Evolutionary conservation across 2,797 vertebrate species (phyloP), one percentile per base, ranked within the genome.

Genomic region (Gephyroberyx darwinii): DNA sequence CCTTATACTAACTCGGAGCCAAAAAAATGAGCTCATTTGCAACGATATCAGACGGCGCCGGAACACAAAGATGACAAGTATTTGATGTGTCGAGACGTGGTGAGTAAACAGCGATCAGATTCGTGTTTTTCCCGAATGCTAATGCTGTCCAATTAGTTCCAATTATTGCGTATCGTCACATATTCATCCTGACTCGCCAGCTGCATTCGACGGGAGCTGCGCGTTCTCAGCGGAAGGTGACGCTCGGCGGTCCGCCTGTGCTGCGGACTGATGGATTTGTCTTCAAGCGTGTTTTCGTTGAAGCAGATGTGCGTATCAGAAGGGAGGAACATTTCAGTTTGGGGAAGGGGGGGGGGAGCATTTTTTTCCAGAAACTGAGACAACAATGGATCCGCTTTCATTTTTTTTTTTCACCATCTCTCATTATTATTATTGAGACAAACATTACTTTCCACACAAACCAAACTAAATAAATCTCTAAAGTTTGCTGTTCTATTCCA

Each of bases 131-230:
- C 26, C 26, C 26, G 26, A 26, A 26, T 26, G 26, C 26, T 26
- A 26, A 83, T 76, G 65, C 59, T 17, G 45, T 74, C 87, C 84
- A 91, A 91, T 93, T 90, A 89, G 80, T 88, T 87, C 75, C 81
- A 84, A 88, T 92, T 88, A 91, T 77, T 5, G 51, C 68, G 30
- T 63, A 26, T 63, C 60, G 75, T 88, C 86, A 74, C 50, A 43
- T 54, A 80, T 82, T 87, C 74, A 65, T 82, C 75, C 74, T 55
- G 65, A 86, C 67, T 50, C 13, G 60, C 54, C 69, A 65, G 66
- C 79, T 82, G 45, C 22, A 58, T 80, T 79, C 73, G 73, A 77
- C 30, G 2, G 66, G 68, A 70, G 72, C 47, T 1, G 52, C 22
- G 12, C 19, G 69, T 65, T 35, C 56, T 55, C 37, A 47, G n/a